A percentile compares a stretch with the other conserved stretches of the same genome.
Evolutionary conservation across 2,797 vertebrate genomes (phyloP).

Genomic region (Menidia menidia): DNA sequence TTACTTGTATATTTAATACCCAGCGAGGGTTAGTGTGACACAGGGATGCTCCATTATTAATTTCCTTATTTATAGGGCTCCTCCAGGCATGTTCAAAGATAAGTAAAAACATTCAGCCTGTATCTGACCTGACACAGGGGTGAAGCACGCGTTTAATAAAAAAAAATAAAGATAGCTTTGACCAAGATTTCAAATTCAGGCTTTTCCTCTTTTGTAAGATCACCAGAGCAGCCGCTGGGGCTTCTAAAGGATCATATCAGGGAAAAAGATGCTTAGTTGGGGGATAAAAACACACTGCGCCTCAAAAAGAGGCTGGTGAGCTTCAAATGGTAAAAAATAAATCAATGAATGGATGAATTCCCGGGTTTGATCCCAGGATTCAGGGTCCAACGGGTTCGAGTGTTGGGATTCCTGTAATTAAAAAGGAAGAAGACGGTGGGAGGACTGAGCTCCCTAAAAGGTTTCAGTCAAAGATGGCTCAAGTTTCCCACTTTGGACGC

Average conservation of each 20-base stretch:
- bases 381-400: neutral
- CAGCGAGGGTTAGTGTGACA: slow-evolving; percentile 13
- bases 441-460: slow-evolving; percentile 1
- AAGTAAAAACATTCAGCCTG: slow-evolving; percentile 2
- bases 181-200: neutral
- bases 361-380: slow-evolving; percentile 10
- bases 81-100: slow-evolving; percentile 3
- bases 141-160: neutral
- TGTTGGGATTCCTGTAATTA: slow-evolving; percentile 15
- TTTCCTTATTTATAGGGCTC: slow-evolving; percentile 3
- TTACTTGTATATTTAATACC: slow-evolving; percentile 34
- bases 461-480: slow-evolving; percentile 4
- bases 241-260: neutral
- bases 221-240: neutral
- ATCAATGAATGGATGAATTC: slow-evolving; percentile 7
- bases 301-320: slow-evolving; percentile 2
- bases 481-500: neutral
- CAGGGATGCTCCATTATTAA: slow-evolving; percentile 21
- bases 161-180: neutral
- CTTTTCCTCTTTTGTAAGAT: neutral
- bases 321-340: slow-evolving; percentile 9
- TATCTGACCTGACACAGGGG: neutral
- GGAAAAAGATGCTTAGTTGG: neutral
- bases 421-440: slow-evolving; percentile 11
- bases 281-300: slow-evolving; percentile 9